Evolutionary conservation across 2,888 invertebrate species (phyloP), one percentile per base, ranked within the genome.

Genomic region (Syritta pipiens): DNA sequence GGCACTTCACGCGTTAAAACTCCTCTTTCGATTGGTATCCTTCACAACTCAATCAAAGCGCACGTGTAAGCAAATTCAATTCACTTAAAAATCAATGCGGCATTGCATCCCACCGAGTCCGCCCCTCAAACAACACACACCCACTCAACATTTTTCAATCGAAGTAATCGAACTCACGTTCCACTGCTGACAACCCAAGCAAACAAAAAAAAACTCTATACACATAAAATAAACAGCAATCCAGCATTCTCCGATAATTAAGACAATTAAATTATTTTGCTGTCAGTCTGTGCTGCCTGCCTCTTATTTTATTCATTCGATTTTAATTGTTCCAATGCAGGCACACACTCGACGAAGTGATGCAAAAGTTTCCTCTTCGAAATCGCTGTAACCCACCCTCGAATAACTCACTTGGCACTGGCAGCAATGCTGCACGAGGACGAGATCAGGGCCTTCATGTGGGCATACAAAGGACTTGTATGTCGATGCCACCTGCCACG

Each of bases 181-280:
- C 24, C 30, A 28, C 59, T 17, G 26, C 49, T 60, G 69, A 69
- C 69, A 69, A 51, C 42, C 24, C 2, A 24, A 59, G 22, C 20
- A n/a, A 49, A 42, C 17, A 49, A 26, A 20, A 9, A 68, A 20
- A 6, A 44, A 19, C 5, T n/a, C n/a, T n/a, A n/a, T n/a, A 28
- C 12, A 24, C 28, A 48, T 19, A 28, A 28, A 51, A 62, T 10
- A 62, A 20, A 17, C 22, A 62, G 19, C 22, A 9, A 26, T 5
- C n/a, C 17, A 51, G 35, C 55, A 40, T 48, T 67, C 53, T 24
- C 22, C 62, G 55, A 60, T 49, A 74, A 79, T 68, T 65, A 67
- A 46, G 72, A 51, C 48, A 67, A 79, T 79, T 67, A 62, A 79
- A 74, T 79, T 68, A 62, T 57, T 74, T 49, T 24, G 26, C 60